Evolutionary conservation across 2,888 invertebrate species (phyloP), one percentile per base, ranked within the genome.

Genomic region (Oscheius sp.): DNA sequence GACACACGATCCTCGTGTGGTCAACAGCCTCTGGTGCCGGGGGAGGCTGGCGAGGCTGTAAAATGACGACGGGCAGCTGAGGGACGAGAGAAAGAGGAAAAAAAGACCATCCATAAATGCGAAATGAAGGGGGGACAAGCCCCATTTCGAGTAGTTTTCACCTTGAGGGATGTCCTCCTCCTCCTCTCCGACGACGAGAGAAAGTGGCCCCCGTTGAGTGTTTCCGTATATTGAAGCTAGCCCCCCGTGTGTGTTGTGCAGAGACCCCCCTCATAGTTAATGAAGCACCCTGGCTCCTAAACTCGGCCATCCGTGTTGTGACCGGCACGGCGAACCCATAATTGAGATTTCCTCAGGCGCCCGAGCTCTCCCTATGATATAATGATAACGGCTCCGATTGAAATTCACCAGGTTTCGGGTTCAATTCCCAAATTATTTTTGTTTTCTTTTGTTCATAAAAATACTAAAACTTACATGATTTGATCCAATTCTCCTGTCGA

Each of bases 401-500:
- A 9, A 3, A 9, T 35, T 3, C 35, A 3, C 3, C 5, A 35
- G 35, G 35, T 35, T 9, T 6, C 3, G 9, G 9, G 35, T 35
- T 35, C 35, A 9, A 35, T 35, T 9, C 35, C 35, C 35, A 9
- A 3, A 3, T 6, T 35, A 9, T 6, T 9, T 9, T 35, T 9
- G 35, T 35, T 35, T 35, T 35, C 5, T 9, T 35, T 35, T 35
- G 3, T 6, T 55, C 2, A 13, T 55, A 5, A 55, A 7, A 23
- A 21, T 18, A 13, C 13, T 13, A 3, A 16, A 45, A 70, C 69
- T 58, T 21, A 70, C 69, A 43, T 23, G 46, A 58, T 56, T 43
- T 70, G 69, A 21, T 70, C 69, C 58, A 70, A 55, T 49, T 71
- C 71, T 49, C 61, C 71, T 6, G 61, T 71, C 13, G 71, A 71